phyloP scores from a whole-genome alignment of 2,113 vertebrate species.

The Elephas maximus region DNA sequence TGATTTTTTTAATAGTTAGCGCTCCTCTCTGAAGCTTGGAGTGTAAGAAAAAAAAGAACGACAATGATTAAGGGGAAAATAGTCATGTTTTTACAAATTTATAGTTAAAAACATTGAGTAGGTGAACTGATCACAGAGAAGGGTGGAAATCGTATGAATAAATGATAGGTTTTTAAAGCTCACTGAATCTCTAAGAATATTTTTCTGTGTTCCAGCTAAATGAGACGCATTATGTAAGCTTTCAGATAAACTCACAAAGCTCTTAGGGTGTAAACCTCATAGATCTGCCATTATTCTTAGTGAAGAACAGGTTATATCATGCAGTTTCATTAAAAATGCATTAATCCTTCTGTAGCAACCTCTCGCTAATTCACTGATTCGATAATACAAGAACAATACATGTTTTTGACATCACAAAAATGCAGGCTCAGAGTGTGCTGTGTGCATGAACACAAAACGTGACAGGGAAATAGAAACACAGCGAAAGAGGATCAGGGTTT shows the following conservation, averaged over 20 bases:
- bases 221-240: conserved; percentile 76
- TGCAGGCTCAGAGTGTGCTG: conserved; percentile 60
- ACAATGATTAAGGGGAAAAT: conserved; percentile 66
- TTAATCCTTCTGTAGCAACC: conserved; percentile 83
- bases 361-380: conserved; percentile 85
- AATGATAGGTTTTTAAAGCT: conserved; percentile 74
- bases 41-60: conserved; percentile 37
- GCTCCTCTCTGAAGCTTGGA: conserved; percentile 67
- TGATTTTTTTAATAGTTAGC: not conserved
- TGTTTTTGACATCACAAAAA: conserved; percentile 80
- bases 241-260: conserved; percentile 85
- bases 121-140: conserved; percentile 66
- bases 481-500: not conserved
- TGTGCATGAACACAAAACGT: not conserved
- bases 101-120: conserved; percentile 60
- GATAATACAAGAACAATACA: conserved; percentile 83
- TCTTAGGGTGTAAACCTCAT: conserved; percentile 79
- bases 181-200: conserved; percentile 58
- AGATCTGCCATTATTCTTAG: conserved; percentile 84
- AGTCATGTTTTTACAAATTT: conserved; percentile 73
- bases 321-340: conserved; percentile 86
- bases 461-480: not conserved
- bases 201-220: conserved; percentile 77
- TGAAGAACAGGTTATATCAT: conserved; percentile 83
- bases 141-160: conserved; percentile 65